Evolutionary conservation across 1,140 invertebrate species (phyloP).

Genomic region (Lysiphlebus fabarum): DNA sequence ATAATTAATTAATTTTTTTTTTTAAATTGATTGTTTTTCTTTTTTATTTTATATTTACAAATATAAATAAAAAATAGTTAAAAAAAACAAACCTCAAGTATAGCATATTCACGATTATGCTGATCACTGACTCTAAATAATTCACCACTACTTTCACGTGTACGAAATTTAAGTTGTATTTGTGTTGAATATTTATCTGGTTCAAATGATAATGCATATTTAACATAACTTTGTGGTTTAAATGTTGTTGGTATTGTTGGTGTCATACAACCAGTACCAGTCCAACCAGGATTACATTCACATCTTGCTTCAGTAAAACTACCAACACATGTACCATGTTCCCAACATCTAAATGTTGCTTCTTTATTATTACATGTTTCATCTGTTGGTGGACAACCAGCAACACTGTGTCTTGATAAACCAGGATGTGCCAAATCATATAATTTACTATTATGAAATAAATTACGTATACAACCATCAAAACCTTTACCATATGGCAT

Average conservation of each 20-base stretch:
- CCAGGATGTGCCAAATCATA: constrained; percentile 90
- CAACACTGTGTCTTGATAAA: constrained; percentile 75
- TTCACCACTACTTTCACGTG: constrained; percentile 87
- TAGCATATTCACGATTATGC: constrained; percentile 91
- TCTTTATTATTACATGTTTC: constrained; percentile 80
- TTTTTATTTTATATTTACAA: constrained; percentile 4
- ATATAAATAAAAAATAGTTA: background rate
- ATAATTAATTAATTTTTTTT: constrained; percentile 21
- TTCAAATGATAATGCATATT: constrained; percentile 92
- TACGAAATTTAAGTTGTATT: constrained; percentile 88
- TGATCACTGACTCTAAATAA: constrained; percentile 90
- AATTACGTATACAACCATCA: constrained; percentile 91
- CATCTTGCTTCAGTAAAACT: constrained; percentile 84
- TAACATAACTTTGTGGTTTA: constrained; percentile 88
- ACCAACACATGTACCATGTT: constrained; percentile 91
- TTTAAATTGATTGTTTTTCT: background rate
- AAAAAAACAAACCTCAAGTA: constrained; percentile 69
- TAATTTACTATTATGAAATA: constrained; percentile 93
- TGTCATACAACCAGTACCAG: constrained; percentile 79
- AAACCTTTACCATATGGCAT: constrained; percentile 86
- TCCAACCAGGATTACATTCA: constrained; percentile 89
- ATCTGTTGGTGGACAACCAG: constrained; percentile 88
- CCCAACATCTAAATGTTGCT: constrained; percentile 78
- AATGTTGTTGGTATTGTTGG: constrained; percentile 86
- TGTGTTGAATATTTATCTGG: constrained; percentile 88